A percentile compares a stretch with the other conserved stretches of the same genome.
Conservation (phyloP, 2,113 vertebrate genomes). For the Dolichotis patagonum region DNA sequence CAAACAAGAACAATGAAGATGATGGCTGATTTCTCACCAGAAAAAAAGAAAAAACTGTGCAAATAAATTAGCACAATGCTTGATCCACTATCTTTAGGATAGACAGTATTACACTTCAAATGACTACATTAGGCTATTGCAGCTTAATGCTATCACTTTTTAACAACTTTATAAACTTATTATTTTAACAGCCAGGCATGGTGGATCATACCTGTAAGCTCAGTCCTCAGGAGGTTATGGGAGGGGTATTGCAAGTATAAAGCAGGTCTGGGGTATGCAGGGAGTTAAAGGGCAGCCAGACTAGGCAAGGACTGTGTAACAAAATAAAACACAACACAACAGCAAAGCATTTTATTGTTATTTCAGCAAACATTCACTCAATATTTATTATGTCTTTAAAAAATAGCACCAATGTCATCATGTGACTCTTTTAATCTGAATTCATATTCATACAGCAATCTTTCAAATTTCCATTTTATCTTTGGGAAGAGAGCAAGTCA, state of each 20-base stretch:
- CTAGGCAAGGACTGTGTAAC: too few species aligned
- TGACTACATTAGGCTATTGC: background rate
- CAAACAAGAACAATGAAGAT: too few species aligned
- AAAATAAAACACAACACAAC: background rate
- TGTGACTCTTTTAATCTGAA: background rate
- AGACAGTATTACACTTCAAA: background rate
- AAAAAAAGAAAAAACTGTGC: background rate
- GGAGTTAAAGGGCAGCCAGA: background rate
- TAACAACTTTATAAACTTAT: background rate
- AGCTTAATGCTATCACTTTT: background rate
- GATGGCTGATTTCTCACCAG: too few species aligned
- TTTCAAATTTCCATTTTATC: background rate
- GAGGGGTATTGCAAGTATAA: background rate
- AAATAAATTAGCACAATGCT: background rate
- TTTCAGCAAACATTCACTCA: background rate
- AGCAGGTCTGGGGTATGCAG: background rate
- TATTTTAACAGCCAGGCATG: background rate
- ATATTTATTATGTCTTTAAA: background rate
- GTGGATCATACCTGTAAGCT: background rate
- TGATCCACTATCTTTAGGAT: background rate
- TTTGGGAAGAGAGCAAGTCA: background rate
- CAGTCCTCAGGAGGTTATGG: background rate
- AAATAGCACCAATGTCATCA: background rate
- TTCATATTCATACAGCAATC: background rate
- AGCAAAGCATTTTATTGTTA: background rate